Conservation (phyloP, 2,797 vertebrate species). For the Notamacropus eugenii region DNA sequence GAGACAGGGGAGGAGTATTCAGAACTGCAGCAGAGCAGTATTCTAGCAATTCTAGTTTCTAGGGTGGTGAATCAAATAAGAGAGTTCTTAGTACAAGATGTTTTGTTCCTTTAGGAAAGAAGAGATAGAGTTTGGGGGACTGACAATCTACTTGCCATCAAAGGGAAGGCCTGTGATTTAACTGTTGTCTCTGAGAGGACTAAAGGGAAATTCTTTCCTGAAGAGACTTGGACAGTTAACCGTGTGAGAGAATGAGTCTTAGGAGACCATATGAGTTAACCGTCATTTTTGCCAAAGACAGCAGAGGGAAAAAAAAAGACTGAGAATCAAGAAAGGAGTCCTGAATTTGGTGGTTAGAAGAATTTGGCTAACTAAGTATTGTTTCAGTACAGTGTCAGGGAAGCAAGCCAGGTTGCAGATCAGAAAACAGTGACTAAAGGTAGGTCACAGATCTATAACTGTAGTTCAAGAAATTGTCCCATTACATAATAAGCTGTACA, state of each 20-base stretch:
- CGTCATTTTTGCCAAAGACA: not conserved
- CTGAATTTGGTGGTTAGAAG: not conserved
- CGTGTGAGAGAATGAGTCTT: not conserved
- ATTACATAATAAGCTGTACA: not conserved
- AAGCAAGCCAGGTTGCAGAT: not conserved
- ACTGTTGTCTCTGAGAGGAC: not conserved
- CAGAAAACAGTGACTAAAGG: not conserved
- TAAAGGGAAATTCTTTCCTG: not conserved
- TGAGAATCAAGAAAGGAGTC: not conserved
- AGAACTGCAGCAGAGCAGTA: not conserved
- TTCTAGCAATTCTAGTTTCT: not conserved
- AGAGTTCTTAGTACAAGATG: not conserved
- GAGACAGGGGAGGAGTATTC: not conserved
- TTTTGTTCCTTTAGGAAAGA: not conserved
- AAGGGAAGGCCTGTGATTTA: not conserved
- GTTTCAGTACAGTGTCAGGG: not conserved
- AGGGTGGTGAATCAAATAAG: not conserved
- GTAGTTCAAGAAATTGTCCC: not conserved
- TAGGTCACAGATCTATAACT: not conserved
- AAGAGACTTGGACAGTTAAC: not conserved
- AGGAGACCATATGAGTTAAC: not conserved
- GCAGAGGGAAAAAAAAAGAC: not conserved
- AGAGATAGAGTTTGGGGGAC: not conserved
- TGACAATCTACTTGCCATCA: not conserved
- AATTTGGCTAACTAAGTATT: not conserved